A percentile compares a stretch with the other conserved stretches of the same genome.
Conservation (phyloP, 2,113 vertebrate genomes). For the Coregonus clupeaformis region DNA sequence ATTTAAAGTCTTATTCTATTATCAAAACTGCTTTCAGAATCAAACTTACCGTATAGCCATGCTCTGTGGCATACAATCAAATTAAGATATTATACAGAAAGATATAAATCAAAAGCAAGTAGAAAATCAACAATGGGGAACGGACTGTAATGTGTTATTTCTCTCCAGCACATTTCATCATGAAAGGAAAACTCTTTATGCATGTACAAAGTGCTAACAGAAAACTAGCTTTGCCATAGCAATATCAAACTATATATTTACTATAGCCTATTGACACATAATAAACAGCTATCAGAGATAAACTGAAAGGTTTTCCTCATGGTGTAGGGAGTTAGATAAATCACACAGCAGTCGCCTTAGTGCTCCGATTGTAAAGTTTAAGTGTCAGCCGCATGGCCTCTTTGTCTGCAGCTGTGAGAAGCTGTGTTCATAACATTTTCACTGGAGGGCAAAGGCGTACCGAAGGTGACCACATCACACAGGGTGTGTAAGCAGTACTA, state of each 20-base stretch:
- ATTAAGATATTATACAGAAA: slow-evolving; percentile 14
- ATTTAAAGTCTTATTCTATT: slow-evolving; percentile 63
- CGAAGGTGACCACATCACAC: slow-evolving; percentile 10
- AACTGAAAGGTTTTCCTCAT: no score
- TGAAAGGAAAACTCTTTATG: background rate
- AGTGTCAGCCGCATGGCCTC: background rate
- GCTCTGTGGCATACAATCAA: background rate
- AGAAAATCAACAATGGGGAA: slow-evolving; percentile 24
- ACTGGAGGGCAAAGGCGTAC: slow-evolving; percentile 20
- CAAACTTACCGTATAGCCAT: slow-evolving; percentile 9
- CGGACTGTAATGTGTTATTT: slow-evolving; percentile 27
- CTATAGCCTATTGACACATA: no score
- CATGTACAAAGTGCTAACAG: background rate
- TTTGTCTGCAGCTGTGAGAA: slow-evolving; percentile 24
- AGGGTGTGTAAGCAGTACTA: slow-evolving; percentile 10
- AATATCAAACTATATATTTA: no score
- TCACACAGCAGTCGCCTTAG: background rate
- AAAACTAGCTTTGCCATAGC: no score
- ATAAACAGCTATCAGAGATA: no score
- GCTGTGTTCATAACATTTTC: slow-evolving; percentile 42
- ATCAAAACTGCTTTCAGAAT: slow-evolving; percentile 35
- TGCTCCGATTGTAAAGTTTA: no score
- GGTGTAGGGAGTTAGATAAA: no score
- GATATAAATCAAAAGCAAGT: slow-evolving; percentile 50
- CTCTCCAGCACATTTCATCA: slow-evolving; percentile 15